Percentiles rank a stretch among this genome's conserved stretches.
These are phyloP conservation scores for Resseliella maxima DNA, from an alignment of 2,888 invertebrate species.

Conservation along the genomic window DNA sequence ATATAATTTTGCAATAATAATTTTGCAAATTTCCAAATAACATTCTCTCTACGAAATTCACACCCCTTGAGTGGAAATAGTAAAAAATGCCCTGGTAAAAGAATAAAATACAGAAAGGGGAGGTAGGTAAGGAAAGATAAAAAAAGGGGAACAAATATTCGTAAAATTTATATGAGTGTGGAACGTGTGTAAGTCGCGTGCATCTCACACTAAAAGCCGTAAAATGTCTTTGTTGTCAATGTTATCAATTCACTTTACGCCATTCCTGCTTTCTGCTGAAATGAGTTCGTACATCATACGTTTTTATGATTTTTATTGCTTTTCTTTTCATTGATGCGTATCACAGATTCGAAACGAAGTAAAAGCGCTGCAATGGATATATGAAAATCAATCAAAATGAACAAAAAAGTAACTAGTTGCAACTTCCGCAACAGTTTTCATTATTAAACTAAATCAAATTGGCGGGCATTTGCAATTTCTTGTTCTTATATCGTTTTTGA, in stretches of 20 bases:
- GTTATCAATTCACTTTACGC: conserved; percentile 19
- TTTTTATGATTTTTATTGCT: conserved; percentile 41
- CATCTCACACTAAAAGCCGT: conserved; percentile 36
- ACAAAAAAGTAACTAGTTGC: neutral
- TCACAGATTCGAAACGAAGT: neutral
- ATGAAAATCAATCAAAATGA: neutral
- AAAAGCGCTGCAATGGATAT: neutral
- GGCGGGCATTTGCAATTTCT: no score
- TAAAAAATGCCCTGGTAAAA: no score
- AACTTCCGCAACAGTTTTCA: no score
- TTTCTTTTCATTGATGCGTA: neutral
- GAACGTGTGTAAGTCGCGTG: conserved; percentile 41
- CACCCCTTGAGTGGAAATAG: no score
- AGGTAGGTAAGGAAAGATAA: neutral
- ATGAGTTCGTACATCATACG: neutral
- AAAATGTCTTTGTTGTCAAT: conserved; percentile 38
- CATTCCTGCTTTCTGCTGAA: neutral
- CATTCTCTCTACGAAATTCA: no score
- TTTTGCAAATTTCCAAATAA: no score
- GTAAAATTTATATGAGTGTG: neutral
- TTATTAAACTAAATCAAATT: no score
- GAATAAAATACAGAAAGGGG: no score
- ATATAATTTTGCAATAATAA: no score
- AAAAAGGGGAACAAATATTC: neutral
- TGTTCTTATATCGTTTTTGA: no score